Evolutionary conservation across 30 jellyfish, hydroid and myxozoan genomes (phyloP), one percentile per base, ranked within the genome.

Genomic region (Morbakka virulenta): DNA sequence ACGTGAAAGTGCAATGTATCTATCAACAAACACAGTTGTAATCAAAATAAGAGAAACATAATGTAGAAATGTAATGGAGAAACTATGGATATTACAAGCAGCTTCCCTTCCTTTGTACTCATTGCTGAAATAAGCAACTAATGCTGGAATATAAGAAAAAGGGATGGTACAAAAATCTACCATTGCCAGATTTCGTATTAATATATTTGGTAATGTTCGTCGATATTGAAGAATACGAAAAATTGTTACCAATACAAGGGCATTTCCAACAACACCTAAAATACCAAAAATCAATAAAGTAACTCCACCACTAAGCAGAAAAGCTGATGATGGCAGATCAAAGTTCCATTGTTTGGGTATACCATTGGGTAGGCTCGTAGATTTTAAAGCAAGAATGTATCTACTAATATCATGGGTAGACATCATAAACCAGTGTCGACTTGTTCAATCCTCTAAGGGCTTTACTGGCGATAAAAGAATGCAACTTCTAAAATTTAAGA

Each of bases 251-350:
- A 89, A 64, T 33, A 77, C 95, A 3, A 89, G 36, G 32, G 68
- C 36, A 77, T 89, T 89, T 31, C 97, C 97, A 72, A 76, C 52
- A 3, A 89, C 27, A 0, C 97, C 97, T 1, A 83, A 35, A 3
- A 89, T 33, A 32, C 79, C 89, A 62, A 86, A 77, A 2, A 76
- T 28, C 25, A 77, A 31, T 26, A 82, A 73, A 14, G 95, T 81
- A 31, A 74, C 25, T 2, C 94, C 97, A 0, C 85, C 89, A 28
- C 74, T 81, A 27, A 88, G 30, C 51, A 95, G 85, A 2, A 66
- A 65, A 14, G 85, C 14, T 21, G 53, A 17, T n/a, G 93, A 70
- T 20, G 71, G 76, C 9, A 50, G 28, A 13, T 35, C 50, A 26
- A 28, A 81, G 65, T 61, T 33, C 93, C 93, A 81, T 33, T 81